Evolutionary conservation across 2,888 invertebrate species (phyloP), one percentile per base, ranked within the genome.

Genomic region (Gastrophysa polygoni): DNA sequence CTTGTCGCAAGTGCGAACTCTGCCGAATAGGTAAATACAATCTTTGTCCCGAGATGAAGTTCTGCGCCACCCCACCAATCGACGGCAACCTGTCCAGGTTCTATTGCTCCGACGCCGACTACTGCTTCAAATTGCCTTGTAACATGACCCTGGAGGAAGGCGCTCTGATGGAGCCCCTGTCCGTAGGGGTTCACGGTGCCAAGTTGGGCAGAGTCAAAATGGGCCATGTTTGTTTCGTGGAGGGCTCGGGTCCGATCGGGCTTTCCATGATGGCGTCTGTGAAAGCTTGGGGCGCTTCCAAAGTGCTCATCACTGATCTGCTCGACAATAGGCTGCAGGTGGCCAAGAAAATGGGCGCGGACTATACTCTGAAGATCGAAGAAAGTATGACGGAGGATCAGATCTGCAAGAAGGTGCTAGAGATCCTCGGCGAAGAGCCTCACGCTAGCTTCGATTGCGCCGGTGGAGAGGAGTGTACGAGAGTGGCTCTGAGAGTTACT

Each of bases 151-250:
- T 94, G 83, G 97, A 97, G 77, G 96, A 98, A 80, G 98, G 95
- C 1, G 96, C 97, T 0, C 78, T 98, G 0, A 81, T 97, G 67
- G 98, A 98, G 79, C 98, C 98, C 0, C 82, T 98, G 10, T 89
- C 96, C 0, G 96, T 97, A 21, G 97, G 91, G 7, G 92, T 98
- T 0, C 96, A 97, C 82, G 95, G 95, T 55, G 96, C 96, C 74
- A 87, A 90, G 51, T 88, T 95, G 65, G 96, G 91, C 7, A 87
- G 88, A 1, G 87, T 98, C 10, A 83, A 85, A 0, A 85, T 91
- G 1, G 93, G 91, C 0, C 86, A 88, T 32, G 82, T 82, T 0
- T 90, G 93, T 52, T 83, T 95, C 14, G 87, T 95, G 72, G 83
- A 91, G 54, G 95, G 95, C 11, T 91, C 93, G 1, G 96, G 96